Evolutionary conservation across 2,797 vertebrate genomes (phyloP), one percentile per base, ranked within the genome.

Genomic region (Varecia variegata): DNA sequence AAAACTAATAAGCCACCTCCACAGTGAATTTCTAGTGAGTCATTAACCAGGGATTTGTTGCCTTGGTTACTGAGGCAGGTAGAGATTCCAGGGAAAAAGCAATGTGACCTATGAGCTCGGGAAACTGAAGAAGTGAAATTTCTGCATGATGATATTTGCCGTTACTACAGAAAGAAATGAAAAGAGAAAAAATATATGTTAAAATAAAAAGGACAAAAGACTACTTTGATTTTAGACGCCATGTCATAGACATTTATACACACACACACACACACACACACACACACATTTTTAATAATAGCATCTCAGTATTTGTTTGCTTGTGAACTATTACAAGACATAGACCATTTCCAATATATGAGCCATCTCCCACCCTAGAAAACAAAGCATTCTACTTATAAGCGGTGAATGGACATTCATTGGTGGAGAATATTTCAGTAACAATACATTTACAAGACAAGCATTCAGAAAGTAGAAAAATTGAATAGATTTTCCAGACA

Each of bases 11-110:
- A 98, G 97, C 40, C 40, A 97, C 97, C 96, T 98, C 65, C 88
- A 97, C 92, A 67, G 90, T 96, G 94, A 95, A 97, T 98, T 98
- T 98, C 93, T 98, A 90, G 97, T 97, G 94, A 98, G 96, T 97
- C 95, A 96, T 98, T 98, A 98, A 97, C 90, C 58, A 94, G 96
- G 98, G 95, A 97, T 97, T 94, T 97, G 98, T 98, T 98, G 97
- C 97, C 90, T 73, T 98, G 97, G 98, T 97, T 98, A 98, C 98
- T 88, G 96, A 98, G 90, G 84, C 95, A 98, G 97, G 96, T 97
- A 97, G 21, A 52, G 93, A 98, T 84, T 74, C 71, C 93, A 96
- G 85, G 77, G 90, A 62, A 94, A 97, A 98, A 97, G 86, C 58
- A 96, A 93, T 96, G 82, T 97, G 87, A 98, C 87, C 89, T 95